phyloP scores from a whole-genome alignment of 1,140 invertebrate genomes.

The Philotrypesis tridentata region DNA sequence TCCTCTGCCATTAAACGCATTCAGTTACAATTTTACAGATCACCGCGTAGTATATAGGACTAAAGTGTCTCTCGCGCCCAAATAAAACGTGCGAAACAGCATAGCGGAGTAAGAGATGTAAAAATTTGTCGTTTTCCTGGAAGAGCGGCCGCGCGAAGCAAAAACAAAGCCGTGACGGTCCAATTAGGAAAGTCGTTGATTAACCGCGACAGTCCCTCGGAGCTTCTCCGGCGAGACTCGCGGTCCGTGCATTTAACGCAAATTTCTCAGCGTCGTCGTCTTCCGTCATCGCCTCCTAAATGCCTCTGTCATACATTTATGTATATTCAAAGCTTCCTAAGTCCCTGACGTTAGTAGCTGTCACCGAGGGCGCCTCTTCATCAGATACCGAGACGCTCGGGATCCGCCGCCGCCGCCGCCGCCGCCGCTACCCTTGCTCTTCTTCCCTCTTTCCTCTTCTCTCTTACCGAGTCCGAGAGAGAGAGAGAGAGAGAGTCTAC shows the following conservation, averaged over 20 bases:
- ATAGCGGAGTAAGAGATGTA: too few species aligned
- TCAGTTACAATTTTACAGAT: background rate
- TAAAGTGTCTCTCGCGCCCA: too few species aligned
- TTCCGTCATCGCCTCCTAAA: constrained; percentile 43
- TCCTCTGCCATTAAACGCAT: too few species aligned
- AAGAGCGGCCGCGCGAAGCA: background rate
- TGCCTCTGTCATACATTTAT: constrained; percentile 46
- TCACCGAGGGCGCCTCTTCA: constrained; percentile 66
- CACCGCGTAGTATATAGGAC: too few species aligned
- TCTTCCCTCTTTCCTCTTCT: constrained; percentile 48
- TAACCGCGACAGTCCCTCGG: background rate
- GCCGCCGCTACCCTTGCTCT: constrained; percentile 57
- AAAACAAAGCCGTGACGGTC: constrained; percentile 46
- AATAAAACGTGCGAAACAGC: too few species aligned
- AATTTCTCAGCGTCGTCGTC: constrained; percentile 32
- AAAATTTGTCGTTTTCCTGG: too few species aligned
- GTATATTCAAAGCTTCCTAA: constrained; percentile 51
- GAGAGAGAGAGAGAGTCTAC: constrained; percentile 45
- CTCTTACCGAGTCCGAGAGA: constrained; percentile 54
- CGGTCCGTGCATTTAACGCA: constrained; percentile 21
- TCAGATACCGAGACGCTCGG: constrained; percentile 65
- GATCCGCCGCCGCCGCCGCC: constrained; percentile 58
- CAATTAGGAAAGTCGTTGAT: constrained; percentile 50
- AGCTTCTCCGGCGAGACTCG: background rate
- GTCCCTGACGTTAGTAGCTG: constrained; percentile 60